Conservation (phyloP, 2,113 vertebrate species). For the Brachirus orientalis region DNA sequence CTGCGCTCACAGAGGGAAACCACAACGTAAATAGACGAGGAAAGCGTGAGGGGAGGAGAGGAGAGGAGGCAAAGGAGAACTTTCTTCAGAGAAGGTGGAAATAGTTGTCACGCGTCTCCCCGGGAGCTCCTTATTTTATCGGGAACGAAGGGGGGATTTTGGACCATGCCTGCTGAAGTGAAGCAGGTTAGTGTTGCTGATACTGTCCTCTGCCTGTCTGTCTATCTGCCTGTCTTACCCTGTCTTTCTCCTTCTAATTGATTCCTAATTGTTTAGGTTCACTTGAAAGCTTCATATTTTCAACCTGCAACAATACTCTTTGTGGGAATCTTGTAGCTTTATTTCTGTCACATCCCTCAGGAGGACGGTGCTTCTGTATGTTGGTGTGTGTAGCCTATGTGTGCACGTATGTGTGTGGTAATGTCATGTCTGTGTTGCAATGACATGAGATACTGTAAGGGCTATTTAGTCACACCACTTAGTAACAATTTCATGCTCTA, state of each 20-base stretch:
- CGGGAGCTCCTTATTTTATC: conserved; percentile 38
- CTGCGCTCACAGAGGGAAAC: conserved; percentile 67
- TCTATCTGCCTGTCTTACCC: conserved; percentile 25
- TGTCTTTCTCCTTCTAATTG: conserved; percentile 6
- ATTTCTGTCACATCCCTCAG: conserved; percentile 21
- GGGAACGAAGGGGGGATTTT: conserved; percentile 57
- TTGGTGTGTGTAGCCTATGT: neutral
- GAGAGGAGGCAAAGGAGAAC: conserved; percentile 58
- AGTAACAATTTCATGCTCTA: conserved; percentile 34
- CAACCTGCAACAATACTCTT: neutral
- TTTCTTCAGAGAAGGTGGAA: conserved; percentile 58
- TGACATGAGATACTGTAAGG: conserved; percentile 26
- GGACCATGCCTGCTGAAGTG: conserved; percentile 88
- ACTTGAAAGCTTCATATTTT: neutral
- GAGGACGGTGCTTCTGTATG: conserved; percentile 19
- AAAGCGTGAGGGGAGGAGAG: conserved; percentile 42
- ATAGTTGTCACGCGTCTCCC: conserved; percentile 29
- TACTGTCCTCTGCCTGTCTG: conserved; percentile 14
- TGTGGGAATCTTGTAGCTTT: neutral
- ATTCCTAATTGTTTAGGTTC: conserved; percentile 10
- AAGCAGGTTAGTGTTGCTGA: conserved; percentile 84
- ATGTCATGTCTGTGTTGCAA: neutral
- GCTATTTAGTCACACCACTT: conserved; percentile 30
- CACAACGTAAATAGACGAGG: conserved; percentile 56
- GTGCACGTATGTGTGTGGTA: conserved; percentile 1